These are phyloP conservation scores for Orestias chungarensis DNA, from an alignment of 2,797 vertebrate genomes.

Conservation along the genomic window DNA sequence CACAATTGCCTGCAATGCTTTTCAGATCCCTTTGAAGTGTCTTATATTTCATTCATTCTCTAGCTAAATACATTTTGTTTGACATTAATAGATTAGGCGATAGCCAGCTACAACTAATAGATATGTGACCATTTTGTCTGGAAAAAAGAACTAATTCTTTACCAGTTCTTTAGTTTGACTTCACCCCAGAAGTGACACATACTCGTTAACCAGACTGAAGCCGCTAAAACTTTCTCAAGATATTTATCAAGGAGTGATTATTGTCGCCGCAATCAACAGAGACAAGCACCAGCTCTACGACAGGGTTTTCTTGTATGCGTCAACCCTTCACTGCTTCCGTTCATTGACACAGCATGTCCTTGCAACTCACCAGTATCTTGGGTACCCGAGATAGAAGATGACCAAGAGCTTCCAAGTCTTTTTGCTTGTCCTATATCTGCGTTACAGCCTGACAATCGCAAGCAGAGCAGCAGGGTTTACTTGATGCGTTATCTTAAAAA, in stretches of 20 bases:
- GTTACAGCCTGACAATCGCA: slow-evolving; percentile 67
- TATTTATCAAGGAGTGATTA: not conserved
- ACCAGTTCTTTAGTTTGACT: slow-evolving; percentile 18
- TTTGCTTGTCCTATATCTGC: slow-evolving; percentile 58
- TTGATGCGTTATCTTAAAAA: slow-evolving; percentile 67
- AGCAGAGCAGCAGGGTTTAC: slow-evolving; percentile 69
- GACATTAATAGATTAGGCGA: slow-evolving; percentile 18
- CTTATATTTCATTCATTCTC: not conserved
- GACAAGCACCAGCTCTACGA: slow-evolving; percentile 18
- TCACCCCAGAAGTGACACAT: slow-evolving; percentile 11
- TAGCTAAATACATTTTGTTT: not conserved
- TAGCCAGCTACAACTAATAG: slow-evolving; percentile 11
- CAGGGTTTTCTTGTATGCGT: slow-evolving; percentile 48
- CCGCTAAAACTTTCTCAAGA: not conserved
- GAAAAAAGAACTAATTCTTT: slow-evolving; percentile 4
- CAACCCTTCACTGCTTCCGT: slow-evolving; percentile 31
- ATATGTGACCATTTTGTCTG: slow-evolving; percentile 21
- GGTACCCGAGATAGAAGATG: slow-evolving; percentile 69
- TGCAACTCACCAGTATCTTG: slow-evolving; percentile 56
- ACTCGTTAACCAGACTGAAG: not conserved
- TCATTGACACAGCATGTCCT: slow-evolving; percentile 34
- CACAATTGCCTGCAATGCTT: not conserved
- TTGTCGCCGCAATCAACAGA: slow-evolving; percentile 18
- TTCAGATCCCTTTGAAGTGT: not conserved
- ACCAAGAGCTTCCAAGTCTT: slow-evolving; percentile 60